phyloP scores from a whole-genome alignment of 1,140 invertebrate genomes.

The Pectinophora gossypiella region DNA sequence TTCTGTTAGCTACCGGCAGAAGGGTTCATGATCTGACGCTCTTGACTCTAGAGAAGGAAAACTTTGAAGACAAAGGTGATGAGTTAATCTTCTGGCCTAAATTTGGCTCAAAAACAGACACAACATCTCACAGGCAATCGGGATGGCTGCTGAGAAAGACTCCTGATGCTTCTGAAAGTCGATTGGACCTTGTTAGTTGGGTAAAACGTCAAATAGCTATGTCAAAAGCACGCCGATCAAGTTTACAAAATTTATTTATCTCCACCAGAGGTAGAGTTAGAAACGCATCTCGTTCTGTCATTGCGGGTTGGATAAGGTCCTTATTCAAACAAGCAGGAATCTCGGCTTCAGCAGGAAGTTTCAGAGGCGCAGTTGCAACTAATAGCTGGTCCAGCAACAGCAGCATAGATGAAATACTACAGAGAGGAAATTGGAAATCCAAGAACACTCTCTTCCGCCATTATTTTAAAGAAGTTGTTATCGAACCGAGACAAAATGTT shows the following conservation, averaged over 20 bases:
- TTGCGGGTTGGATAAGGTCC: not conserved
- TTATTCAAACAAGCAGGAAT: not conserved
- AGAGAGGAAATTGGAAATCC: too few species aligned
- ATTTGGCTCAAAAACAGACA: not conserved
- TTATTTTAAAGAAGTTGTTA: too few species aligned
- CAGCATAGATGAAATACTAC: too few species aligned
- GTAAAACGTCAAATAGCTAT: too few species aligned
- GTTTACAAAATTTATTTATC: not conserved
- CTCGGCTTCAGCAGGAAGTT: not conserved
- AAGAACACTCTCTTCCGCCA: too few species aligned
- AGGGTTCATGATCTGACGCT: constrained; percentile 8
- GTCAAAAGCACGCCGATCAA: too few species aligned
- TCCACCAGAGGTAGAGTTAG: not conserved
- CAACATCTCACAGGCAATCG: not conserved
- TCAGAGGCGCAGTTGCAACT: not conserved
- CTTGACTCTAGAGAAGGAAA: not conserved
- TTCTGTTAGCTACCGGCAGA: too few species aligned
- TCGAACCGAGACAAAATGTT: too few species aligned
- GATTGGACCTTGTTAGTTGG: too few species aligned
- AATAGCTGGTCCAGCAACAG: not conserved
- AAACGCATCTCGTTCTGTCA: not conserved
- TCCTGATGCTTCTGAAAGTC: too few species aligned
- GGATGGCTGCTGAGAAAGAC: too few species aligned
- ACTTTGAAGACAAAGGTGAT: constrained; percentile 3
- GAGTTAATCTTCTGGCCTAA: not conserved